Evolutionary conservation across 2,888 invertebrate species (phyloP).

Genomic region (Melieria picta): DNA sequence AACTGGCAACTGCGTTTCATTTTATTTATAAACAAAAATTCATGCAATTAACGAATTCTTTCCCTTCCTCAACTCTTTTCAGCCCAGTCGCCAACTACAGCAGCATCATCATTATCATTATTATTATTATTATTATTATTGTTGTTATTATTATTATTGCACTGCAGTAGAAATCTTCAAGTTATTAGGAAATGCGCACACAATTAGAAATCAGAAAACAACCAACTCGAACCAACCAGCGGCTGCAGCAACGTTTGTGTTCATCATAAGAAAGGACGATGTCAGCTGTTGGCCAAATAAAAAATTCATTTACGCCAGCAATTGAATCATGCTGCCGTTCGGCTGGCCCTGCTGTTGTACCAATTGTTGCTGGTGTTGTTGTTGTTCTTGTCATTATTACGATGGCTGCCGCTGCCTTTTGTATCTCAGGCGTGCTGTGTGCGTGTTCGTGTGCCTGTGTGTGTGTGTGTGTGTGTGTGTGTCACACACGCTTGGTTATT

Average conservation of each 20-base stretch:
- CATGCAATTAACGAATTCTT: too few species aligned
- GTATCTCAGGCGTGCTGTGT: too few species aligned
- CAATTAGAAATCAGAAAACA: not conserved
- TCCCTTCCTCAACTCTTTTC: too few species aligned
- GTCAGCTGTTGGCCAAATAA: slow-evolving; percentile 20
- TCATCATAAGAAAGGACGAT: not conserved
- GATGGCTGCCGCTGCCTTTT: too few species aligned
- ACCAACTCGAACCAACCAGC: not conserved
- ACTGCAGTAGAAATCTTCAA: not conserved
- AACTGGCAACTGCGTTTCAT: too few species aligned
- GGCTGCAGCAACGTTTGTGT: not conserved
- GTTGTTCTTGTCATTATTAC: not conserved
- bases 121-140: not conserved
- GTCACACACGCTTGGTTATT: not conserved
- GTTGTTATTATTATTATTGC: not conserved
- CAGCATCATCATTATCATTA: too few species aligned
- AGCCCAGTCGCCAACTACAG: too few species aligned
- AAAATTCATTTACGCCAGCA: slow-evolving; percentile 10
- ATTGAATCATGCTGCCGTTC: not conserved
- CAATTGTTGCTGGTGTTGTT: not conserved
- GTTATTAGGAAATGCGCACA: not conserved
- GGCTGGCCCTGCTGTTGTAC: not conserved
- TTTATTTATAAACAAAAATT: too few species aligned
- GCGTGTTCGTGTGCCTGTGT: too few species aligned
- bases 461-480: too few species aligned